These are phyloP conservation scores for Lutraria lutraria DNA, from an alignment of 2,888 invertebrate species.

Conservation along the genomic window DNA sequence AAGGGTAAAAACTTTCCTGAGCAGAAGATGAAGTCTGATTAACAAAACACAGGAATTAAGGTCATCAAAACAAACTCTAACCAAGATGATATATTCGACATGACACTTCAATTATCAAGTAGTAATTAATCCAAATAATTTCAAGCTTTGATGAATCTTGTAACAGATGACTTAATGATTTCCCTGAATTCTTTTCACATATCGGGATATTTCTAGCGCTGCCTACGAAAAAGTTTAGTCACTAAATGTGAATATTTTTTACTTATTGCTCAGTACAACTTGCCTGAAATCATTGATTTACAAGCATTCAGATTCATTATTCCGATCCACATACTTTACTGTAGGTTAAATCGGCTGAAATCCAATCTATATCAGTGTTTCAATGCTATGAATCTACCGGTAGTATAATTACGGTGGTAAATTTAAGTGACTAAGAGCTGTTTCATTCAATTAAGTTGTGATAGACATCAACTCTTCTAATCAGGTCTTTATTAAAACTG, in stretches of 20 bases:
- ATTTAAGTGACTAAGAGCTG: background rate
- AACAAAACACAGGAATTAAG: no score
- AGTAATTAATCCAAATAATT: no score
- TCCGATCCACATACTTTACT: background rate
- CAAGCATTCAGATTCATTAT: background rate
- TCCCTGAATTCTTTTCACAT: background rate
- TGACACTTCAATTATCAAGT: no score
- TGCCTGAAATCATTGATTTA: background rate
- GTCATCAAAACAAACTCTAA: no score
- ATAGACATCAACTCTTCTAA: background rate
- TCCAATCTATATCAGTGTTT: background rate
- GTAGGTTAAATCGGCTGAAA: background rate
- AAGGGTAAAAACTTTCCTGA: constrained; percentile 11
- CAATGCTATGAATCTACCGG: no score
- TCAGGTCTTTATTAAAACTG: constrained; percentile 63
- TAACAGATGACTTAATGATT: background rate
- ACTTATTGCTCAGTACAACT: background rate
- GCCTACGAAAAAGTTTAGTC: background rate
- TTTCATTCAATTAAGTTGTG: background rate
- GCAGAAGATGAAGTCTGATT: background rate
- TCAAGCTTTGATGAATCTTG: no score
- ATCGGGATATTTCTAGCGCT: background rate
- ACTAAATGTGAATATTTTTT: background rate
- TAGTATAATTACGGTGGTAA: background rate
- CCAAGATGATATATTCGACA: no score